Base-by-base conservation (phyloP, 2,888 invertebrate species). In the Nomada ferruginata region DNA sequence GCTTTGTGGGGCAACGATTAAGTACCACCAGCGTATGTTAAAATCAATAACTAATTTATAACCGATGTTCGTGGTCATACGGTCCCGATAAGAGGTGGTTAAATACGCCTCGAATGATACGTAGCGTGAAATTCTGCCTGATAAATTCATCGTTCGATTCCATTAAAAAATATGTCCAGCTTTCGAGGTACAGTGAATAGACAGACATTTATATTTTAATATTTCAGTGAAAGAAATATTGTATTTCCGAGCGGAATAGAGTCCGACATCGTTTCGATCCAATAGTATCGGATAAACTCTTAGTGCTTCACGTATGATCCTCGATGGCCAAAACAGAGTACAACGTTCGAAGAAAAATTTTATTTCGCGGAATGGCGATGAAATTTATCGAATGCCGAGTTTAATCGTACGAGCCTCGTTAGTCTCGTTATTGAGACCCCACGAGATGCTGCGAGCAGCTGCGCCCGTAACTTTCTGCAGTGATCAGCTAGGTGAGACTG, bases 391-490 rank as follows among this genome's bases (percentile, higher is more conserved):
- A 29, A 59, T 53, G 69, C 11, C 47, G 36, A 55, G 2, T 71
- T 71, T 83, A 83, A 85, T 85, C 85, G 81, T 83, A 71, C 85
- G 66, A 64, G 76, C 76, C 84, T 85, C 85, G 87, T 87, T 87
- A 85, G 78, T 76, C 73, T 61, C 82, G 82, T 85, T 79, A 87
- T 84, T 84, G 78, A 87, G 83, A 36, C 85, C 84, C 59, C 76
- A 81, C 77, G 82, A 80, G 86, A 86, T 53, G 87, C 86, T 83
- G 85, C 83, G 85, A 82, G 76, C 85, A 86, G 88, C 87, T 86
- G 86, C 78, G 76, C 75, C 81, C 83, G 83, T 86, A 86, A 85
- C 79, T 86, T 88, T 82, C 64, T 26, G 76, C 82, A 65, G 52
- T 72, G 86, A 87, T 87, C 87, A 85, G 79, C 85, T 74, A 65